Evolutionary conservation across 2,888 invertebrate species (phyloP).

Genomic region (Drosophila tripunctata): DNA sequence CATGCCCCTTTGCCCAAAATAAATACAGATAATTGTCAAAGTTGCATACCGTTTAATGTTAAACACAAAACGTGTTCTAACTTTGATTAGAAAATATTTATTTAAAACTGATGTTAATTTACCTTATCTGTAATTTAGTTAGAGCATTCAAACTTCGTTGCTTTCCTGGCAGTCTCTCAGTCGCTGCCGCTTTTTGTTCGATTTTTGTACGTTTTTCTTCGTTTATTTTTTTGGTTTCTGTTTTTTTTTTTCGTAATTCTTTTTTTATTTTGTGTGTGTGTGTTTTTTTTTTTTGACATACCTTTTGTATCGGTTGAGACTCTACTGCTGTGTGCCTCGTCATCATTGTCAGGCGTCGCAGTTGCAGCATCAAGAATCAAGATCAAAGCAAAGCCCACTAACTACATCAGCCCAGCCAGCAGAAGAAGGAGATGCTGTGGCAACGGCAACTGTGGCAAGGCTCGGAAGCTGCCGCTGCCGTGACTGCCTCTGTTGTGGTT

Average conservation of each 20-base stretch:
- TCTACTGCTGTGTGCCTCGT: slow-evolving; percentile 61
- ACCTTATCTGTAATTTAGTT: too few species aligned
- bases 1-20: too few species aligned
- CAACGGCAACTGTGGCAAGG: slow-evolving; percentile 22
- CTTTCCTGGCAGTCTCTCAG: not conserved
- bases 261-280: slow-evolving; percentile 17
- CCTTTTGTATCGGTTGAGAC: slow-evolving; percentile 66
- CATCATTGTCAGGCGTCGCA: slow-evolving; percentile 79
- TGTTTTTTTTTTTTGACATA: slow-evolving; percentile 56
- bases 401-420: slow-evolving; percentile 59
- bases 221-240: slow-evolving; percentile 15
- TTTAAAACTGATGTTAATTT: too few species aligned
- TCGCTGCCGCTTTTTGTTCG: slow-evolving; percentile 1
- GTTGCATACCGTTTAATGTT: too few species aligned
- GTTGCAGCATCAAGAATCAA: slow-evolving; percentile 72
- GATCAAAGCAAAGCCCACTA: slow-evolving; percentile 78
- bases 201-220: slow-evolving; percentile 36
- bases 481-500: slow-evolving; percentile 66
- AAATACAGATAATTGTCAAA: too few species aligned
- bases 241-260: slow-evolving; percentile 37
- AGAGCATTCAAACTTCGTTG: slow-evolving; percentile 32
- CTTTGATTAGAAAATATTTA: too few species aligned
- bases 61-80: too few species aligned
- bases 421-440: slow-evolving; percentile 28
- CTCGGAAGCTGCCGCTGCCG: slow-evolving; percentile 32